Percentiles rank a stretch among this genome's conserved stretches.
Evolutionary conservation across 1,140 invertebrate genomes (phyloP).

Genomic region (Alviniconcha marisindica): DNA sequence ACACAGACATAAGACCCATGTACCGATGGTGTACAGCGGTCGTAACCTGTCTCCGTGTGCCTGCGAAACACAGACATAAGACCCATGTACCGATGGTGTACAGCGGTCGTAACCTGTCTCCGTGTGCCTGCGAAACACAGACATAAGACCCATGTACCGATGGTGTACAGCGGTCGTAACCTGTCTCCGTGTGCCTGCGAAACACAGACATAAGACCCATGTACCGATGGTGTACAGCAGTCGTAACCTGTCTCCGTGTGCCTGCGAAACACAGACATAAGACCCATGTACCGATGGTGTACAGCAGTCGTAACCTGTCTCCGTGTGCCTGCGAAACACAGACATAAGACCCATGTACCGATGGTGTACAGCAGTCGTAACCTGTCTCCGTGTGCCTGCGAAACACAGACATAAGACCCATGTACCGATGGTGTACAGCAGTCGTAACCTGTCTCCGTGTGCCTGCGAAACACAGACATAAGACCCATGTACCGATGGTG

Average conservation of each 20-base stretch:
- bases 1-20: neutral
- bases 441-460: conserved; percentile 81
- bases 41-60: conserved; percentile 81
- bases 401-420: too few species aligned
- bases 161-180: conserved; percentile 81
- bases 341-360: too few species aligned
- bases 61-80: conserved; percentile 67
- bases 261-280: conserved; percentile 73
- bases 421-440: conserved; percentile 79
- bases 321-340: conserved; percentile 78
- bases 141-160: conserved; percentile 35
- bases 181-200: conserved; percentile 79
- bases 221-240: conserved; percentile 79
- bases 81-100: conserved; percentile 76
- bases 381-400: conserved; percentile 79
- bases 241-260: conserved; percentile 81
- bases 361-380: conserved; percentile 81
- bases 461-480: conserved; percentile 73
- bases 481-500: too few species aligned
- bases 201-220: too few species aligned
- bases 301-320: conserved; percentile 81
- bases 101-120: conserved; percentile 81
- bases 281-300: conserved; percentile 77
- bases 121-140: conserved; percentile 76
- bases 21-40: conserved; percentile 79